Conservation (phyloP, 2,888 invertebrate species). For the Chrysolina oricalcia region DNA sequence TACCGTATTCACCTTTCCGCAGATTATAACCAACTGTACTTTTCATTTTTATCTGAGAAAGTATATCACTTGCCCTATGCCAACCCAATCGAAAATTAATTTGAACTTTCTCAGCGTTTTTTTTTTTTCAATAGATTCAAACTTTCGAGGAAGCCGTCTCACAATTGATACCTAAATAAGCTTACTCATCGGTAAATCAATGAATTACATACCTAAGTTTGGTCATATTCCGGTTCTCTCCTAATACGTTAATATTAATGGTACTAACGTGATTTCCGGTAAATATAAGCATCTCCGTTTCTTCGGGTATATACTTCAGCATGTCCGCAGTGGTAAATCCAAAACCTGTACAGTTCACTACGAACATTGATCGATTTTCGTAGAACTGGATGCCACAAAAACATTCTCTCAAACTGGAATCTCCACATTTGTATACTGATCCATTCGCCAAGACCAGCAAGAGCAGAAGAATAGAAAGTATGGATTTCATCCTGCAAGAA, state of each 20-base stretch:
- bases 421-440: constrained; percentile 61
- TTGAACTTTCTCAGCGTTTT: too few species aligned
- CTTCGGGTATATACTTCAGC: constrained; percentile 77
- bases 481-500: constrained; percentile 45
- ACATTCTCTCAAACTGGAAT: constrained; percentile 70
- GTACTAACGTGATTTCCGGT: constrained; percentile 80
- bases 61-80: too few species aligned
- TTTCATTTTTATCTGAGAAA: too few species aligned
- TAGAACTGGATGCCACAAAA: constrained; percentile 75
- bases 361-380: constrained; percentile 68
- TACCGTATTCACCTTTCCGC: too few species aligned
- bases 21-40: too few species aligned
- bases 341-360: constrained; percentile 82
- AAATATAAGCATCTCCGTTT: constrained; percentile 82
- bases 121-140: too few species aligned
- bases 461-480: constrained; percentile 30
- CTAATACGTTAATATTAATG: constrained; percentile 83
- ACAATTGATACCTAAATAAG: too few species aligned
- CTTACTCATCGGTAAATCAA: too few species aligned
- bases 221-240: constrained; percentile 69
- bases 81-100: too few species aligned
- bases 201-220: constrained; percentile 55
- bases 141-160: too few species aligned
- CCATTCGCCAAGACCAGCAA: constrained; percentile 37
- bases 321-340: constrained; percentile 76